A percentile compares a stretch with the other conserved stretches of the same genome.
phyloP scores from a whole-genome alignment of 2,888 invertebrate genomes.

The Drosophila melanosoma region DNA sequence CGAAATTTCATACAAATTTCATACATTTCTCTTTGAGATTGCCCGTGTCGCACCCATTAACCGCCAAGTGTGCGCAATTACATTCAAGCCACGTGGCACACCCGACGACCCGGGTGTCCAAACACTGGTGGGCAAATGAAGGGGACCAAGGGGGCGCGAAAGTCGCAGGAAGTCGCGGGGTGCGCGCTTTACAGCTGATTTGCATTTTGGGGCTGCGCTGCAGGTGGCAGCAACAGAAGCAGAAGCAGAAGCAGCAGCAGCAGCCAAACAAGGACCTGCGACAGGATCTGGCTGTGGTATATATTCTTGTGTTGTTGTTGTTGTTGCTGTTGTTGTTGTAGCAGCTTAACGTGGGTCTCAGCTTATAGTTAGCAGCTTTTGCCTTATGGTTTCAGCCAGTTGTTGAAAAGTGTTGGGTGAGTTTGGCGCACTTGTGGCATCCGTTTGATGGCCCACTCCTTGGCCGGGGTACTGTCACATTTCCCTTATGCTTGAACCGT shows the following conservation, averaged over 20 bases:
- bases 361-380: constrained; percentile 59
- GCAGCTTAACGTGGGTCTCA: constrained; percentile 52
- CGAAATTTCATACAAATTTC: constrained; percentile 75
- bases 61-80: constrained; percentile 76
- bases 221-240: constrained; percentile 54
- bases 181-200: constrained; percentile 74
- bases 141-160: not conserved
- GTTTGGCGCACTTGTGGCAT: constrained; percentile 77
- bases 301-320: constrained; percentile 14
- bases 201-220: constrained; percentile 75
- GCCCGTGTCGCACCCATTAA: constrained; percentile 80
- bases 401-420: not conserved
- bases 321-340: constrained; percentile 21
- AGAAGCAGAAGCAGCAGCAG: not conserved
- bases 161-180: constrained; percentile 46
- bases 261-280: constrained; percentile 9
- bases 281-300: constrained; percentile 21
- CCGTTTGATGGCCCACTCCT: constrained; percentile 49
- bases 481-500: constrained; percentile 78
- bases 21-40: constrained; percentile 76
- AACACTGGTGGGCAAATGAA: not conserved
- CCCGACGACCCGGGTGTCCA: constrained; percentile 25
- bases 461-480: constrained; percentile 53
- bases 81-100: constrained; percentile 54
- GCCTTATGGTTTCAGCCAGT: constrained; percentile 31